These are phyloP conservation scores for Pseudorhombus dupliciocellatus DNA, from an alignment of 2,113 vertebrate genomes.

Conservation along the genomic window DNA sequence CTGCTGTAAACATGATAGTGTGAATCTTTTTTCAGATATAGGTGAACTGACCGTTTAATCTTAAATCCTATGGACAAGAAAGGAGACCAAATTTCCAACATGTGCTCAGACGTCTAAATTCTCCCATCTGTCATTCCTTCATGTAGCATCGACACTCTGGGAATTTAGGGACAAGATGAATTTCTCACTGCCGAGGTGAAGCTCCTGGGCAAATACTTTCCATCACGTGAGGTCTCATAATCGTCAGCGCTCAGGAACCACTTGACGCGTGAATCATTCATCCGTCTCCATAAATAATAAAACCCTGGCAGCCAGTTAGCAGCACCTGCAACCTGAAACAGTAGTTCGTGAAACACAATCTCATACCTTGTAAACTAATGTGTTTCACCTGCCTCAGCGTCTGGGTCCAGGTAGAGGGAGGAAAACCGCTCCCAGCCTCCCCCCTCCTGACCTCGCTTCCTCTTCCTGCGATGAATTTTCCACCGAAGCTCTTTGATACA, in stretches of 20 bases:
- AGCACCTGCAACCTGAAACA: conserved; percentile 76
- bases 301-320: conserved; percentile 65
- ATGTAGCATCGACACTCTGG: conserved; percentile 26
- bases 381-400: conserved; percentile 75
- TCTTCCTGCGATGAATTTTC: conserved; percentile 59
- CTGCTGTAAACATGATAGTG: background rate
- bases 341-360: conserved; percentile 75
- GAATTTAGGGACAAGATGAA: conserved; percentile 40
- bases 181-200: conserved; percentile 34
- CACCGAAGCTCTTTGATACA: conserved; percentile 70
- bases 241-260: conserved; percentile 53
- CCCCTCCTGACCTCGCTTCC: conserved; percentile 57
- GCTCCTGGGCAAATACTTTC: conserved; percentile 52
- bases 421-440: conserved; percentile 16
- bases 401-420: conserved; percentile 37
- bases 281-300: conserved; percentile 79
- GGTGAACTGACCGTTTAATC: conserved; percentile 8
- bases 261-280: conserved; percentile 78
- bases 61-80: conserved; percentile 5
- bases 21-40: conserved; percentile 6
- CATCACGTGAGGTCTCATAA: conserved; percentile 62
- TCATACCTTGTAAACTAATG: conserved; percentile 75
- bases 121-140: conserved; percentile 38
- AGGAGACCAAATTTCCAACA: conserved; percentile 25
- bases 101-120: conserved; percentile 37